These are phyloP conservation scores for Apocrypta bakeri DNA, from an alignment of 1,140 invertebrate genomes.

Conservation along the genomic window DNA sequence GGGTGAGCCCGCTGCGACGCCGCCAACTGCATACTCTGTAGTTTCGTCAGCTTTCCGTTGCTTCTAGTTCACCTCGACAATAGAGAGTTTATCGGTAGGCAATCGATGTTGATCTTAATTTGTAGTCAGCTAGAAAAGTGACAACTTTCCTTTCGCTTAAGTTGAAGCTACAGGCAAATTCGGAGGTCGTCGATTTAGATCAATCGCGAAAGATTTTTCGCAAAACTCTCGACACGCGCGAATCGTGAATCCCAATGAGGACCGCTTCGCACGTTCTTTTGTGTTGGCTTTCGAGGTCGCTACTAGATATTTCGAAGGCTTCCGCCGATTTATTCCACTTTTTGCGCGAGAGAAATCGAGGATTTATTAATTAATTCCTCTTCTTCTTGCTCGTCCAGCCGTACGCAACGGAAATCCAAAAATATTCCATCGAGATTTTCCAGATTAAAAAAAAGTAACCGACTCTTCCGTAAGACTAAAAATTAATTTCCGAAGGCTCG, in stretches of 20 bases:
- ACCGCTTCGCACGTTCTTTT: not conserved
- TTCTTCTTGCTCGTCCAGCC: not conserved
- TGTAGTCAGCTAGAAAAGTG: no score
- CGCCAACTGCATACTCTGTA: slow-evolving; percentile 67
- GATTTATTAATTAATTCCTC: no score
- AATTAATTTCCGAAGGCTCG: slow-evolving; percentile 26
- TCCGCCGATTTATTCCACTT: slow-evolving; percentile 24
- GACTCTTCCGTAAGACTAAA: not conserved
- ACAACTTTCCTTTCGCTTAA: no score
- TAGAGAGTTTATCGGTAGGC: not conserved
- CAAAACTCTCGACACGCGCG: not conserved
- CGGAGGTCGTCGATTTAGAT: slow-evolving; percentile 36
- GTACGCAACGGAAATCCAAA: not conserved
- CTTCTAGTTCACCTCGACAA: not conserved
- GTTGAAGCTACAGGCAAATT: slow-evolving; percentile 8
- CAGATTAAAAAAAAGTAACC: not conserved
- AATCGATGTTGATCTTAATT: no score
- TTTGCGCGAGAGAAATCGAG: slow-evolving; percentile 8
- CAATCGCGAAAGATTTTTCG: slow-evolving; percentile 15
- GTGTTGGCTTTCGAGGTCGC: slow-evolving; percentile 29
- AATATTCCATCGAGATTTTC: not conserved
- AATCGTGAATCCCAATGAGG: slow-evolving; percentile 20
- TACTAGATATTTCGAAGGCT: slow-evolving; percentile 27
- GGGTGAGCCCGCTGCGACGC: slow-evolving; percentile 74
- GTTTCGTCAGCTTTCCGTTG: slow-evolving; percentile 18